Base-by-base conservation (phyloP, 2,797 vertebrate species). In the Sebastes minor region DNA sequence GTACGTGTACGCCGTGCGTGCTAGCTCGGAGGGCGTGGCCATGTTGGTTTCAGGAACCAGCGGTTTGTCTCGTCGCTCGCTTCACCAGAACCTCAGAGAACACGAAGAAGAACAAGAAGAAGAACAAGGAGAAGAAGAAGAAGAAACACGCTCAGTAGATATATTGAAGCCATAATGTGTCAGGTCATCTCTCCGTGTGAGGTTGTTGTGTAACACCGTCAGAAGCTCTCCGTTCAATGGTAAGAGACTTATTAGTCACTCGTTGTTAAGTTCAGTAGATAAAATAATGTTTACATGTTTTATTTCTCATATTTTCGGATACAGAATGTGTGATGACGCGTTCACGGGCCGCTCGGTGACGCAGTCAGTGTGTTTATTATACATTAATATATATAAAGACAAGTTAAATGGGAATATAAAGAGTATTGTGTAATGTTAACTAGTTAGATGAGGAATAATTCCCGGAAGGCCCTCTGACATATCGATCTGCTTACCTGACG, bases 1-100 rank as follows among this genome's bases (percentile, higher is more conserved):
- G 12, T 33, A n/a, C n/a, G n/a, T 4, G 30, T 2, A 4, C 16
- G 18, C 30, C 16, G 18, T 27, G 6, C 27, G 5, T 1, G 27
- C 1, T 8, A 2, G 20, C 25, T 0, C 12, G 61, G 76, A 76
- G 68, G 88, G 89, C 42, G 92, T 76, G 80, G 66, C 67, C 80
- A 8, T 18, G 49, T 20, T 46, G 71, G 68, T 84, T 82, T 89
- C 87, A 72, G 88, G 85, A 88, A 89, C 55, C 33, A 23, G 28
- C 38, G 7, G 0, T 38, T 27, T 4, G 20, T n/a, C 6, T 8
- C 18, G 22, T 28, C 13, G 12, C 20, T 2, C 27, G 66, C 6
- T 86, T 89, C 80, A 2, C 3, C 2, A 76, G 64, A 84, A 82
- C 1, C 28, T 1, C 23, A 14, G 42, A 2, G 78, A 22, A n/a